Conservation (phyloP, 2,797 vertebrate genomes). For the Halcyon smyrnensis region DNA sequence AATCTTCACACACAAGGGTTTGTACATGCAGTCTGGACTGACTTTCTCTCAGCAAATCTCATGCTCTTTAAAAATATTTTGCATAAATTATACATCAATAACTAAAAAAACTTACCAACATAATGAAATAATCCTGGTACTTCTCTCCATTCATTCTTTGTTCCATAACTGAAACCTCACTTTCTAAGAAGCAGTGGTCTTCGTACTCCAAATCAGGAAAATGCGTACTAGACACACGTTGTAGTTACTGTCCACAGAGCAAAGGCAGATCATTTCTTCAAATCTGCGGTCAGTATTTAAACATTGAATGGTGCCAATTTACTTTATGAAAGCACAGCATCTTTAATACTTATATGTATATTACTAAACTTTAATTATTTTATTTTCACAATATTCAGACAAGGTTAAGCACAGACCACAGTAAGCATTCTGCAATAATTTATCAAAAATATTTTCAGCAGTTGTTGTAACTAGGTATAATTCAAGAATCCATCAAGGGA, state of each 20-base stretch:
- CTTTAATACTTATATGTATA: background rate
- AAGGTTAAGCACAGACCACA: background rate
- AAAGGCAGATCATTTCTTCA: background rate
- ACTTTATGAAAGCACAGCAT: background rate
- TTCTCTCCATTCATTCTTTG: background rate
- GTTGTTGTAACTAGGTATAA: background rate
- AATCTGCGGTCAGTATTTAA: background rate
- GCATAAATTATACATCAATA: background rate
- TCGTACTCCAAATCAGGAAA: background rate
- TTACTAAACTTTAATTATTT: background rate
- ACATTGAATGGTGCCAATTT: background rate
- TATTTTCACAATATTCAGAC: background rate
- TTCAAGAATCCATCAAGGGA: background rate
- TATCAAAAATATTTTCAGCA: background rate
- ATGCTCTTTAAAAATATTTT: background rate
- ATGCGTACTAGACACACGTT: background rate
- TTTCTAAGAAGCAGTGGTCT: background rate
- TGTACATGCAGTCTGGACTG: background rate
- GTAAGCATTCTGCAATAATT: background rate
- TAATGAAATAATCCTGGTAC: background rate
- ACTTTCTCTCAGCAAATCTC: background rate
- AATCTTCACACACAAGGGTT: background rate
- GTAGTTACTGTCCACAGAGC: background rate
- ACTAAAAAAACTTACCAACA: background rate
- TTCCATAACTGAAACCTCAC: background rate